A percentile compares a stretch with the other conserved stretches of the same genome.
These are phyloP conservation scores for Osmerus eperlanus DNA, from an alignment of 2,113 vertebrate species.

Conservation along the genomic window DNA sequence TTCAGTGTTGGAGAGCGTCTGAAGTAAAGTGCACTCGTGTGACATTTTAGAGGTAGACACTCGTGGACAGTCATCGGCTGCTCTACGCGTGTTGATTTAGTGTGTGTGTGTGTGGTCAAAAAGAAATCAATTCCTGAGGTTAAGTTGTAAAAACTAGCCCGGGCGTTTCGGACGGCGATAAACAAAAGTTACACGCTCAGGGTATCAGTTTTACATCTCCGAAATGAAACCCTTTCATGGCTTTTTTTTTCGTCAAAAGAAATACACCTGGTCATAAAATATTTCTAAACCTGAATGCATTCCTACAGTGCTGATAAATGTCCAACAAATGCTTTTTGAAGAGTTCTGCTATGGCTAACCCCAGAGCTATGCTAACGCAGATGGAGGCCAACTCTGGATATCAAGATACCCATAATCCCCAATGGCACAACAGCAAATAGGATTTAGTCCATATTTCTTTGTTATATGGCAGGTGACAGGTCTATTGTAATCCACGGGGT, in stretches of 20 bases:
- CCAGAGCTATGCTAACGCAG: no score
- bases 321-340: no score
- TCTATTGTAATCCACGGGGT: conserved; percentile 31
- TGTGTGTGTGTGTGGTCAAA: background rate
- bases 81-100: background rate
- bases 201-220: no score
- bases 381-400: background rate
- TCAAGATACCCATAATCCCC: background rate
- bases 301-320: no score
- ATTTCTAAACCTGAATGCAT: no score
- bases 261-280: no score
- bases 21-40: background rate
- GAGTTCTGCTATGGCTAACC: no score
- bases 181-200: no score
- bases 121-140: background rate
- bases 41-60: conserved; percentile 1
- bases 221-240: no score
- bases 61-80: background rate
- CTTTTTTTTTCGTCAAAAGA: no score
- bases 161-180: no score
- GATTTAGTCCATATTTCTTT: conserved; percentile 44
- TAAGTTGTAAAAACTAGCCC: no score
- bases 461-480: conserved; percentile 37
- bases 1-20: background rate
- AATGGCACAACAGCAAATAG: conserved; percentile 23